These are phyloP conservation scores for Oligia strigilis DNA, from an alignment of 2,888 invertebrate species.

Conservation along the genomic window DNA sequence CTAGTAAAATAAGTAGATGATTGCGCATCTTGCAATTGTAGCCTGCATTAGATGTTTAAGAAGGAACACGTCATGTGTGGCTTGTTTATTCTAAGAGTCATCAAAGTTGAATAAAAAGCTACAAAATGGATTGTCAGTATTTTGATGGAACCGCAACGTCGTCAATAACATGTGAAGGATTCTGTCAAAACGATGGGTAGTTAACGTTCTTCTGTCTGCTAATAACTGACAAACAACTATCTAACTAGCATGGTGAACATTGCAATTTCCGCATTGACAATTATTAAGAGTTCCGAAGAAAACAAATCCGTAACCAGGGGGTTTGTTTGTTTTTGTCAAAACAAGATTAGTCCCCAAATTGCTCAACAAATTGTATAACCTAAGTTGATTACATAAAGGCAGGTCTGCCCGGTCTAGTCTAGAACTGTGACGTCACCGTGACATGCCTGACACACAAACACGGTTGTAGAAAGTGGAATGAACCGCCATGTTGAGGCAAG, in stretches of 20 bases:
- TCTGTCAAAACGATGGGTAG: background rate
- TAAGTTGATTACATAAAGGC: constrained; percentile 51
- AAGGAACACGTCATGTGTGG: background rate
- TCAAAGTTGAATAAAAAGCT: background rate
- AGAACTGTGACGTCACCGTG: constrained; percentile 60
- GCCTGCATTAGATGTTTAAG: background rate
- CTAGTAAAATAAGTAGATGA: background rate
- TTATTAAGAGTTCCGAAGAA: background rate
- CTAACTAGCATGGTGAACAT: background rate
- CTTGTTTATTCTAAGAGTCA: background rate
- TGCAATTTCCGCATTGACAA: background rate
- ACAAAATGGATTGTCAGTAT: background rate
- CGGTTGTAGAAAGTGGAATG: constrained; percentile 63
- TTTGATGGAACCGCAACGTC: too few species aligned
- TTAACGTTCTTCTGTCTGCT: background rate
- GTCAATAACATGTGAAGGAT: background rate
- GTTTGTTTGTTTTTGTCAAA: constrained; percentile 13
- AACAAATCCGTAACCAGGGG: background rate
- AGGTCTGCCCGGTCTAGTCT: constrained; percentile 43
- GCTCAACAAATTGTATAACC: constrained; percentile 39
- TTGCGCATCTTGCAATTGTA: background rate
- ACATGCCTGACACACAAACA: constrained; percentile 63
- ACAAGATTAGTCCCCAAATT: constrained; percentile 5
- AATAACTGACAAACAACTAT: background rate
- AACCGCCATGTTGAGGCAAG: constrained; percentile 39